Evolutionary conservation across 2,888 invertebrate species (phyloP).

Genomic region (Ochropleura plecta): DNA sequence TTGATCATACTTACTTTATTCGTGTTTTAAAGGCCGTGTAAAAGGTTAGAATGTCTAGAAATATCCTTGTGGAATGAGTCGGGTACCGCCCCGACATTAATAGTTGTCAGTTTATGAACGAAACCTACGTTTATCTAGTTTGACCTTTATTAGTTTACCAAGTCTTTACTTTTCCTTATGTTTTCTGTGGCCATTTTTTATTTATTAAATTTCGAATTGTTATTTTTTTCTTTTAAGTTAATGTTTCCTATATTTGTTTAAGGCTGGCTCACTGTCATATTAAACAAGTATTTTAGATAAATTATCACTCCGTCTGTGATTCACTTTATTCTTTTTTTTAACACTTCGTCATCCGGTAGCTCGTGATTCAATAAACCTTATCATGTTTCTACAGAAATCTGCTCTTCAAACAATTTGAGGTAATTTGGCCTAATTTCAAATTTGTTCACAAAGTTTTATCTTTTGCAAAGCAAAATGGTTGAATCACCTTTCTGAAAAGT

Average conservation of each 20-base stretch:
- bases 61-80: conserved; percentile 41
- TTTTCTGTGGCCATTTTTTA: conserved; percentile 4
- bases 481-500: conserved; percentile 31
- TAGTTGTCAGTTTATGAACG: conserved; percentile 36
- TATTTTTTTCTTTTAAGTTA: background rate
- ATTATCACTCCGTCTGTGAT: conserved; percentile 24
- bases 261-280: conserved; percentile 8
- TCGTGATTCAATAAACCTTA: conserved; percentile 14
- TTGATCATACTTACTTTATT: conserved; percentile 30
- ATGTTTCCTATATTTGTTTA: conserved; percentile 8
- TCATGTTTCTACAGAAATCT: conserved; percentile 23
- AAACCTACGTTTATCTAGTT: conserved; percentile 5
- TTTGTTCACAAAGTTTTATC: background rate
- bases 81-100: conserved; percentile 34
- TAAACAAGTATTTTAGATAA: conserved; percentile 14
- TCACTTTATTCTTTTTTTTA: conserved; percentile 33
- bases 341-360: background rate
- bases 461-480: conserved; percentile 18
- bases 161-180: background rate
- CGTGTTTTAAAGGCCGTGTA: conserved; percentile 27
- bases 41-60: conserved; percentile 42
- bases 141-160: background rate
- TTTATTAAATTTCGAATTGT: background rate
- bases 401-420: conserved; percentile 16
- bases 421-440: background rate